Base-by-base conservation (phyloP, 2,888 invertebrate species). In the Bhutanitis thaidina region DNA sequence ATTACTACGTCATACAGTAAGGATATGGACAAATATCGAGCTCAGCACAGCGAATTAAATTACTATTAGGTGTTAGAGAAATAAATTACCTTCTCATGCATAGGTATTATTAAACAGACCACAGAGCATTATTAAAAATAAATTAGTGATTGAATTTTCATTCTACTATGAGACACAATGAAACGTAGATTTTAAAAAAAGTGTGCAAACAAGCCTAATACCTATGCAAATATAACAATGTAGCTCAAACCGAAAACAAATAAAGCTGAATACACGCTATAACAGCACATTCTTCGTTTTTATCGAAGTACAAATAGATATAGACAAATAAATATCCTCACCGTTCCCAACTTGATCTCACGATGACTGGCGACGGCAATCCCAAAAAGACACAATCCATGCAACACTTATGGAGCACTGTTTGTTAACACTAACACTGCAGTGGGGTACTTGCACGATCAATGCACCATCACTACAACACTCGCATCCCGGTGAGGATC, bases 361-460 rank as follows among this genome's bases (percentile, higher is more conserved):
- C 71, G 85, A 80, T 74, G 86, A 88, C 77, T 79, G 77, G 78
- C 80, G 80, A 71, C 80, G 80, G 80, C 83, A 89, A 89, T 89
- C 88, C 88, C 83, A 86, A 77, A 71, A 64, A 73, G 69, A 77
- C 86, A 86, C 88, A 88, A 89, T 86, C 80, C 86, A 85, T 84
- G 71, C 84, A 88, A 71, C 87, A 89, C 88, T 74, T 71, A 69
- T 47, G 65, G 64, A 65, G 77, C 85, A 86, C 87, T 85, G 74
- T 80, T 78, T 48, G 47, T 43, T 77, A 34, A 78, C 88, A 88
- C 87, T 79, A 73, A 67, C 81, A 86, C 86, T 85, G 69, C 64
- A 69, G 52, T 34, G 35, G 76, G 69, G 77, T 74, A 77, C 71
- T 66, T 70, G 74, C 80, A 82, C 84, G 76, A 80, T 71, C 76